Percentiles rank a stretch among this genome's conserved stretches.
phyloP scores from a whole-genome alignment of 1,140 invertebrate genomes.

The Stegodyphus mimosarum region DNA sequence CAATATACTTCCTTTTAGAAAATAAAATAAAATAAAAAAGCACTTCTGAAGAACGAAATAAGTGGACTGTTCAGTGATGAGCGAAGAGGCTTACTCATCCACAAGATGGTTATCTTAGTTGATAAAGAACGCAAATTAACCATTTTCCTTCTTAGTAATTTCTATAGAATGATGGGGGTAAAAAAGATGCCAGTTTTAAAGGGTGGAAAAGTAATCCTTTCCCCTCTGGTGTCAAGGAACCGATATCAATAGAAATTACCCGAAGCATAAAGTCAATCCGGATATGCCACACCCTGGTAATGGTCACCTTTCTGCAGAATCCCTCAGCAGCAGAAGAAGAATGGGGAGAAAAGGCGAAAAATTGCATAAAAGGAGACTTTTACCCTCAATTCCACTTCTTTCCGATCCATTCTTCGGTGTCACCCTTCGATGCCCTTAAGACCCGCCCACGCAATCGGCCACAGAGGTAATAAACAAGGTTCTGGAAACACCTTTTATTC shows the following conservation, averaged over 20 bases:
- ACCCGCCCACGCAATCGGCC: constrained; percentile 44
- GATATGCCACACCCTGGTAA: constrained; percentile 49
- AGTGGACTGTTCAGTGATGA: too few species aligned
- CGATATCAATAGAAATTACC: constrained; percentile 44
- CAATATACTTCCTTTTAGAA: too few species aligned
- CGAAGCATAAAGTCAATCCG: constrained; percentile 47
- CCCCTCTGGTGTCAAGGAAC: constrained; percentile 49
- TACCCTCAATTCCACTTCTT: constrained; percentile 51
- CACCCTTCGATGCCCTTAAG: constrained; percentile 25
- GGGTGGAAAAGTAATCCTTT: constrained; percentile 41
- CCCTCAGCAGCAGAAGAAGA: constrained; percentile 16
- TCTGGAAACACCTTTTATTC: neutral
- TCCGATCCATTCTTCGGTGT: constrained; percentile 28
- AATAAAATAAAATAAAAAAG: too few species aligned
- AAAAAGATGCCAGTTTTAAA: too few species aligned
- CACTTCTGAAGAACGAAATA: too few species aligned
- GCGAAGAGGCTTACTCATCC: too few species aligned
- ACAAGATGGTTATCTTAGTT: neutral
- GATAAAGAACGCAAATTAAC: constrained; percentile 14
- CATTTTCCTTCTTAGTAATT: neutral
- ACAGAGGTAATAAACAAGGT: constrained; percentile 18
- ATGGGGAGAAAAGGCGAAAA: constrained; percentile 14
- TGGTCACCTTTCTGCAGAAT: constrained; percentile 26
- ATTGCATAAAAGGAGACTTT: constrained; percentile 49
- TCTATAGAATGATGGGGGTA: too few species aligned